A percentile compares a stretch with the other conserved stretches of the same genome.
Evolutionary conservation across 2,113 vertebrate species (phyloP).

Genomic region (Toxotes jaculatrix): DNA sequence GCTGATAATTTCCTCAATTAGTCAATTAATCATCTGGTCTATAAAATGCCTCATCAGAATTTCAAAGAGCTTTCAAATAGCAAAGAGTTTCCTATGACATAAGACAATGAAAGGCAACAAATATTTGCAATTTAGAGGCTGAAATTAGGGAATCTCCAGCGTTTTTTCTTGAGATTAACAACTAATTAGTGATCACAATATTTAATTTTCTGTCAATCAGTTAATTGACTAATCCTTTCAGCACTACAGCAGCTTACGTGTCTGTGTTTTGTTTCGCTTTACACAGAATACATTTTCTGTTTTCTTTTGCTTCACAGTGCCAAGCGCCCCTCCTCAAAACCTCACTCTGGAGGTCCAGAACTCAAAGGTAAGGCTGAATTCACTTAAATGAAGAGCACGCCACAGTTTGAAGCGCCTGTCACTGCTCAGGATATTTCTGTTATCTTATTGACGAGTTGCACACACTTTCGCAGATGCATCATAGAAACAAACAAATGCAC

Average conservation of each 20-base stretch:
- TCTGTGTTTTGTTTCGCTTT: background rate
- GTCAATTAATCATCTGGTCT: background rate
- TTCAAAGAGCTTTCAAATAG: too few relatives aligned
- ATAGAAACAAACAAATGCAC: background rate
- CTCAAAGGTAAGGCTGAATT: slow-evolving; percentile 90
- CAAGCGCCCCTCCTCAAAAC: slow-evolving; percentile 94
- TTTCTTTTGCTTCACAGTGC: slow-evolving; percentile 84
- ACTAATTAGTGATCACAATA: background rate
- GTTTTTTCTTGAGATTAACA: background rate
- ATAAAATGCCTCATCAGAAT: background rate
- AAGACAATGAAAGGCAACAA: too few relatives aligned
- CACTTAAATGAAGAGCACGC: background rate
- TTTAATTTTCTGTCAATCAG: background rate
- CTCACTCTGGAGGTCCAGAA: slow-evolving; percentile 95
- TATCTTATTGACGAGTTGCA: background rate
- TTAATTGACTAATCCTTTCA: background rate
- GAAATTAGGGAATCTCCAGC: background rate
- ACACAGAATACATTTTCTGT: background rate
- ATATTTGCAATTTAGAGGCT: background rate
- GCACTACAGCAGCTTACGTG: background rate
- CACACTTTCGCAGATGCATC: background rate
- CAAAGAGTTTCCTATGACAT: too few relatives aligned
- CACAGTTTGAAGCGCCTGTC: background rate
- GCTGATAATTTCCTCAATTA: background rate
- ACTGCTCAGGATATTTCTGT: background rate